Evolutionary conservation across 1,140 invertebrate species (phyloP).

Genomic region (Drosophila obscura): DNA sequence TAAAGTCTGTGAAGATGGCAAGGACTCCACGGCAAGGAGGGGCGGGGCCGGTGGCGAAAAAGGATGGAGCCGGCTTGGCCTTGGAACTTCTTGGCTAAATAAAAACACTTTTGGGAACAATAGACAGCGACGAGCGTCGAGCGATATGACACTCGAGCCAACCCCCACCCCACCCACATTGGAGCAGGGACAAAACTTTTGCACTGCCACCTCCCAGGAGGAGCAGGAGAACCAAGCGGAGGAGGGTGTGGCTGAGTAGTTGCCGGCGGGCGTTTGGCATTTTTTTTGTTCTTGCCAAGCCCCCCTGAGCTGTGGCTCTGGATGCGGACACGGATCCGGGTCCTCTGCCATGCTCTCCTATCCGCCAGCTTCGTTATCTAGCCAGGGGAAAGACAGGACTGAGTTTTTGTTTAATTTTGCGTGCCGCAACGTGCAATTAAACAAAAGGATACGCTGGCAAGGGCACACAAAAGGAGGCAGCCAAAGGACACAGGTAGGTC

Average conservation of each 20-base stretch:
- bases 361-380: constrained; percentile 60
- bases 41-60: constrained; percentile 1
- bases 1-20: constrained; percentile 57
- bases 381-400: constrained; percentile 1
- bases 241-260: constrained; percentile 3
- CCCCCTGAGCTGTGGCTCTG: constrained; percentile 39
- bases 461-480: constrained; percentile 13
- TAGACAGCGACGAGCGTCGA: constrained; percentile 41
- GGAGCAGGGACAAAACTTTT: constrained; percentile 47
- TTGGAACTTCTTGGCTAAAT: constrained; percentile 54
- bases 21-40: constrained; percentile 1
- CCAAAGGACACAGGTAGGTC: constrained; percentile 7
- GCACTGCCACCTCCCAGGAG: constrained; percentile 24
- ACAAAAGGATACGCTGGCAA: constrained; percentile 22
- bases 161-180: neutral
- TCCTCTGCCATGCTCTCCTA: neutral
- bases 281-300: constrained; percentile 62
- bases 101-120: constrained; percentile 82
- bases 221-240: neutral
- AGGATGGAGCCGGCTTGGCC: constrained; percentile 19
- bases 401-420: constrained; percentile 67
- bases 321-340: too few relatives aligned
- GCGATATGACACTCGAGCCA: constrained; percentile 27
- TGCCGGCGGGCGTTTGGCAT: constrained; percentile 61
- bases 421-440: constrained; percentile 75